Evolutionary conservation across 1,140 invertebrate genomes (phyloP), one percentile per base, ranked within the genome.

Genomic region (Helicoverpa armigera): DNA sequence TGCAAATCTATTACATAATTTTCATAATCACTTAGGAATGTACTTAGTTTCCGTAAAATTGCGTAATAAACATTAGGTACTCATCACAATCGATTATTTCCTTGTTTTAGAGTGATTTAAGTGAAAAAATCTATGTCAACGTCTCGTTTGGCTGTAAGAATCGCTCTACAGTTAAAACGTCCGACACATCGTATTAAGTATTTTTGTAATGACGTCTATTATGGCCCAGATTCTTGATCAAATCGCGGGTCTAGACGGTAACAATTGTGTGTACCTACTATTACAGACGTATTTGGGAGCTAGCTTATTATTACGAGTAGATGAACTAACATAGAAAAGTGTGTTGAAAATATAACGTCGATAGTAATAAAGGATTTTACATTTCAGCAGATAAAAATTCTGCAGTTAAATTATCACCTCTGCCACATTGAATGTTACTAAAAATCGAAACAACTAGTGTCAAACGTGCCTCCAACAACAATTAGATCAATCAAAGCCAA

Each of bases 51-150:
- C 43, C 63, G 43, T 12, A 67, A 67, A 48, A 18, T 50, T 67
- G 50, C 63, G 16, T 16, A 67, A 67, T 67, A 7, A 1, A 13
- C 35, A 43, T 50, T 12, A n/a, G n/a, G n/a, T n/a, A 67, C 35
- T 67, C 35, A 18, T 67, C 16, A 67, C 9, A 67, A 67, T 67
- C 43, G 63, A 67, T 67, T 67, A 67, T 67, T 50, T 23, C 63
- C 50, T 18, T 60, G 7, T 23, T 60, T 12, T 11, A 60, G 58
- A 60, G 16, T 12, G 43, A 16, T 67, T 5, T 50, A 48, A 67
- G 63, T 67, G 63, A 67, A 67, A 67, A 67, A 67, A 67, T 67
- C 35, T 67, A 12, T 67, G 63, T 50, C 63, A 67, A 48, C 1
- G 35, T 13, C 10, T 65, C 35, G 5, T 48, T 65, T n/a, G 12